A percentile compares a stretch with the other conserved stretches of the same genome.
These are phyloP conservation scores for Hoplodrina ambigua DNA, from an alignment of 2,888 invertebrate species.

Conservation along the genomic window DNA sequence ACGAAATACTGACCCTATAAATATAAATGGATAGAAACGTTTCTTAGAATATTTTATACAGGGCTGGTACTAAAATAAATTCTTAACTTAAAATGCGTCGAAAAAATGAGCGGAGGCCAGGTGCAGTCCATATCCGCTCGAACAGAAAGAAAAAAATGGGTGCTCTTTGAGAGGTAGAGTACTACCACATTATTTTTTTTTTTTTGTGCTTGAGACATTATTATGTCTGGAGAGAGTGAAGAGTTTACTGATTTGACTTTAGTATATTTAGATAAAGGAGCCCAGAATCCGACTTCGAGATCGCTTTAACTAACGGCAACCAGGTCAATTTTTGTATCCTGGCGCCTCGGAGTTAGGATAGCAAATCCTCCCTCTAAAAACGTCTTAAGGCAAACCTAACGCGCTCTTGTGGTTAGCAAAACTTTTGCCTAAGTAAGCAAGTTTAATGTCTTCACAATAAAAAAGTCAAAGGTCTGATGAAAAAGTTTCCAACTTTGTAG, in stretches of 20 bases:
- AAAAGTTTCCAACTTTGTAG: slow-evolving; percentile 62
- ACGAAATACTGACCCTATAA: slow-evolving; percentile 10
- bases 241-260: neutral
- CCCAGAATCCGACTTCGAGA: neutral
- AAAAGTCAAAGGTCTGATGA: slow-evolving; percentile 53
- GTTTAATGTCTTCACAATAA: slow-evolving; percentile 45
- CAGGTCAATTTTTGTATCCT: neutral
- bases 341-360: neutral
- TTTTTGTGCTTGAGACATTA: slow-evolving; percentile 16
- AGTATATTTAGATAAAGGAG: neutral
- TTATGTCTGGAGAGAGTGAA: neutral
- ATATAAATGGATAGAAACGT: slow-evolving; percentile 6
- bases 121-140: slow-evolving; percentile 85
- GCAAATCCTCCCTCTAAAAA: neutral
- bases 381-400: neutral
- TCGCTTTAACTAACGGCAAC: neutral
- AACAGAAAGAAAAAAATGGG: slow-evolving; percentile 71
- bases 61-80: slow-evolving; percentile 59
- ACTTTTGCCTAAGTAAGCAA: slow-evolving; percentile 31
- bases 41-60: slow-evolving; percentile 6
- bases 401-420: slow-evolving; percentile 10
- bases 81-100: slow-evolving; percentile 61
- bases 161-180: slow-evolving; percentile 68
- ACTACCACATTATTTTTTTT: slow-evolving; percentile 43
- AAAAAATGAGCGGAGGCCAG: slow-evolving; percentile 80